Evolutionary conservation across 2,113 vertebrate genomes (phyloP).

Genomic region (Eolophus roseicapilla): DNA sequence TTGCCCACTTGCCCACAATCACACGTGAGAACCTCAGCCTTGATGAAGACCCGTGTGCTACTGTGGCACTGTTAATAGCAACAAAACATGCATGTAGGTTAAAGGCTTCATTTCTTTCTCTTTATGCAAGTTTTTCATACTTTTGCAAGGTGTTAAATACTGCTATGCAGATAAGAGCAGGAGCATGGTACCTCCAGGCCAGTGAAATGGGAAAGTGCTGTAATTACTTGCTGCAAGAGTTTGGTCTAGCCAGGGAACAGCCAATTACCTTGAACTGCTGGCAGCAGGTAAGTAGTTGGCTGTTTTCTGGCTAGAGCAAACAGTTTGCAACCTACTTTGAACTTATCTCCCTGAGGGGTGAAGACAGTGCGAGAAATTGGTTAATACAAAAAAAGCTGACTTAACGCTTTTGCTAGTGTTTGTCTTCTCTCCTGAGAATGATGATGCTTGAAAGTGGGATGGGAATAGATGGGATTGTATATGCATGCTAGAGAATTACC

Average conservation of each 20-base stretch:
- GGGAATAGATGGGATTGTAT: neutral
- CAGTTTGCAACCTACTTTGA: neutral
- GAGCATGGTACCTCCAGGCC: neutral
- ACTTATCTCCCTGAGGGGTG: neutral
- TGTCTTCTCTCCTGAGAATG: neutral
- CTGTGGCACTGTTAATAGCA: neutral
- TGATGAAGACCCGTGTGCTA: neutral
- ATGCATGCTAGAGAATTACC: neutral
- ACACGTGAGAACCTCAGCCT: neutral
- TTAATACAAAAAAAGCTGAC: neutral
- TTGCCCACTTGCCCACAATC: accelerated
- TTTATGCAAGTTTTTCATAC: neutral
- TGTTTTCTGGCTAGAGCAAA: neutral
- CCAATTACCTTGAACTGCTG: neutral
- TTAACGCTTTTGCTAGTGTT: neutral
- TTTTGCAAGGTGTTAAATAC: neutral
- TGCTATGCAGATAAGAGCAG: neutral
- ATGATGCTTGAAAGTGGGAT: neutral
- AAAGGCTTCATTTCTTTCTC: neutral
- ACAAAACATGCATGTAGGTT: neutral
- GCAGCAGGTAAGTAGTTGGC: neutral
- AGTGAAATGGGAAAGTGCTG: neutral
- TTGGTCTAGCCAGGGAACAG: neutral
- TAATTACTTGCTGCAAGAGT: slow-evolving; percentile 13
- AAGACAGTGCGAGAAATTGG: neutral